phyloP scores from a whole-genome alignment of 2,113 vertebrate species.

The Dasyurus viverrinus region DNA sequence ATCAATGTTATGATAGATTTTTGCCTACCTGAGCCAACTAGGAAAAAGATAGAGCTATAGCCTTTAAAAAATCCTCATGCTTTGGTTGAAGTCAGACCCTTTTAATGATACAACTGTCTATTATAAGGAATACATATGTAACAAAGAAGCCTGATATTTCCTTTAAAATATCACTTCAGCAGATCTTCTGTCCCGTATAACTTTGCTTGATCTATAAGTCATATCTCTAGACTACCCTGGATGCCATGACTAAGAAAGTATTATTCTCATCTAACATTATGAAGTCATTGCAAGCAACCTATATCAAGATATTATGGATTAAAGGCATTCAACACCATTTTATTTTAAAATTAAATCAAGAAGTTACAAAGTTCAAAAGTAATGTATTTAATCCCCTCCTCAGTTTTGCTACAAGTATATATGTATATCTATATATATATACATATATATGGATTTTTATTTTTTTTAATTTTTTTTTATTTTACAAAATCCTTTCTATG shows the following conservation, averaged over 20 bases:
- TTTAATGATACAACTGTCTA: not conserved
- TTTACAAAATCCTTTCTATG: not conserved
- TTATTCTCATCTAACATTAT: not conserved
- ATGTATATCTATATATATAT: not conserved
- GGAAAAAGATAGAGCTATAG: constrained; percentile 28
- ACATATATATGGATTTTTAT: not conserved
- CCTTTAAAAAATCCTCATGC: constrained; percentile 12
- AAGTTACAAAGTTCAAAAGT: constrained; percentile 37
- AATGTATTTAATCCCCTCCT: not conserved
- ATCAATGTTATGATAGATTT: not conserved
- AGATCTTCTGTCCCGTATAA: not conserved
- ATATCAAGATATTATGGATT: not conserved
- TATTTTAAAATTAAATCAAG: constrained; percentile 33
- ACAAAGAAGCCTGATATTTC: not conserved
- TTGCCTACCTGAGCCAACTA: constrained; percentile 18
- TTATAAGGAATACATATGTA: not conserved
- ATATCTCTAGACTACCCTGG: not conserved
- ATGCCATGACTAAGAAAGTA: not conserved
- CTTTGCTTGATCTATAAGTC: fast-evolving
- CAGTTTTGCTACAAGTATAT: not conserved
- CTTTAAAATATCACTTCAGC: too few species aligned
- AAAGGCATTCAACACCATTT: constrained; percentile 15
- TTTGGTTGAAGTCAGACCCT: not conserved
- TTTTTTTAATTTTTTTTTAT: too few species aligned
- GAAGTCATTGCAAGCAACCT: constrained; percentile 3